Evolutionary conservation across 2,797 vertebrate genomes (phyloP).

Genomic region (Austrolebias charrua): DNA sequence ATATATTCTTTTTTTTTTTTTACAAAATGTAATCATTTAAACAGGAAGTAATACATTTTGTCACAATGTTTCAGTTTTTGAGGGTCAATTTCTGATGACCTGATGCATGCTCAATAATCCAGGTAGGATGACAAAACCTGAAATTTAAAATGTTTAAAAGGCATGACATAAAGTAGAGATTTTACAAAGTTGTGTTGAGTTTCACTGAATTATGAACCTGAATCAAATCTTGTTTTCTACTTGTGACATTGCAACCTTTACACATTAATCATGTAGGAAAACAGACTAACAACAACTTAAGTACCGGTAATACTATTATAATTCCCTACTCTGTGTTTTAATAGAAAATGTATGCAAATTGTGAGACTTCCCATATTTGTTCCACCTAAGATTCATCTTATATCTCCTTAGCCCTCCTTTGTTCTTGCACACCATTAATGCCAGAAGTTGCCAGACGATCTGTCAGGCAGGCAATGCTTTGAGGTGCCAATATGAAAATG

Average conservation of each 20-base stretch:
- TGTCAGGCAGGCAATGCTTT: constrained; percentile 48
- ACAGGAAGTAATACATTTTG: not conserved
- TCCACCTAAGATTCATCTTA: constrained; percentile 6
- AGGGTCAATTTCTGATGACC: too few relatives aligned
- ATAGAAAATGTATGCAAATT: not conserved
- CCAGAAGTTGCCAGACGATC: constrained; percentile 54
- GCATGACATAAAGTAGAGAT: not conserved
- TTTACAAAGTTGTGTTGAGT: not conserved
- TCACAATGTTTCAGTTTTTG: too few relatives aligned
- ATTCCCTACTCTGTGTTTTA: too few relatives aligned
- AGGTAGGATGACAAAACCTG: not conserved
- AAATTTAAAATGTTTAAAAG: too few relatives aligned
- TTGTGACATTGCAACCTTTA: not conserved
- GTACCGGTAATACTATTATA: too few relatives aligned
- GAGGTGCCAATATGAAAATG: constrained; percentile 52
- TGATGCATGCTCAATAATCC: not conserved
- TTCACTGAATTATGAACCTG: not conserved
- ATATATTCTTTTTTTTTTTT: too few relatives aligned
- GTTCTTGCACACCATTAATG: constrained; percentile 25
- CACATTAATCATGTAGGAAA: not conserved
- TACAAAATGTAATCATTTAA: not conserved
- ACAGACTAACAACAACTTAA: not conserved
- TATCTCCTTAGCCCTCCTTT: constrained; percentile 21
- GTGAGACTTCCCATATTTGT: not conserved
- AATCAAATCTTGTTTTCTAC: not conserved